phyloP scores from a whole-genome alignment of 2,113 vertebrate genomes.

The Chlorodrepanis virens region DNA sequence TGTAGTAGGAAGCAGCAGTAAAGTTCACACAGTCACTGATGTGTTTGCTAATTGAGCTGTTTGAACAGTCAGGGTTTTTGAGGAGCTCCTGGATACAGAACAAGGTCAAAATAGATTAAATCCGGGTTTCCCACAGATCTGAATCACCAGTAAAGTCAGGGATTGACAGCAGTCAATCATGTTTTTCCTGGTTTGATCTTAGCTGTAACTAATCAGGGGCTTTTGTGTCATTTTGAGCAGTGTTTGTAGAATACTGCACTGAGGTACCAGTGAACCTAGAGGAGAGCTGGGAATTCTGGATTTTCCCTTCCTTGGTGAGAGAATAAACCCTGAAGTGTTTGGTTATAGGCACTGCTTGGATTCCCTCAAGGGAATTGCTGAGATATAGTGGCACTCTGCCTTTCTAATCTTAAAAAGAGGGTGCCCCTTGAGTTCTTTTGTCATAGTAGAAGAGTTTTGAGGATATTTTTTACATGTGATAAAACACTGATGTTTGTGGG shows the following conservation, averaged over 20 bases:
- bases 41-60: neutral
- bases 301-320: neutral
- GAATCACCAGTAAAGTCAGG: neutral
- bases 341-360: neutral
- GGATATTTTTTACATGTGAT: neutral
- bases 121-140: neutral
- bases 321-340: neutral
- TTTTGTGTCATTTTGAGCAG: neutral
- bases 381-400: neutral
- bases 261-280: neutral
- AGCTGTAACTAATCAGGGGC: neutral
- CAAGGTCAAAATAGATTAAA: neutral
- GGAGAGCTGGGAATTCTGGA: neutral
- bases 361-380: neutral
- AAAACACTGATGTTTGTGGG: neutral
- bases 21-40: neutral
- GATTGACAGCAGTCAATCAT: neutral
- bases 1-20: neutral
- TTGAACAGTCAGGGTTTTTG: neutral
- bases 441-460: neutral
- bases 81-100: neutral
- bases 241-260: neutral
- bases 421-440: fast-evolving
- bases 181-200: neutral
- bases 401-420: neutral